Conservation (phyloP, 2,113 vertebrate genomes). For the Zeus faber region DNA sequence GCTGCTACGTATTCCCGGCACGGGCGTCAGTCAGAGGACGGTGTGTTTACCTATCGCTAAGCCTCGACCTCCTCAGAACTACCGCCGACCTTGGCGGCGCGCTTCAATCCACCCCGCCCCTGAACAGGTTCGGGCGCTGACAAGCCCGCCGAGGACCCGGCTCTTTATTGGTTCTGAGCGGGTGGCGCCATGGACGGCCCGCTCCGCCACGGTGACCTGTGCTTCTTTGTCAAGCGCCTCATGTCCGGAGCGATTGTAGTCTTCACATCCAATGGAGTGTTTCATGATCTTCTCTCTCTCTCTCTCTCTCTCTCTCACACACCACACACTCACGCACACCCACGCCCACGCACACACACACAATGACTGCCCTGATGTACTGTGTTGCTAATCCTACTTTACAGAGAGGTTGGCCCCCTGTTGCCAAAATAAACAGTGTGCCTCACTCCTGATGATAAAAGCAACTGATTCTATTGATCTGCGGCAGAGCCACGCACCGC, state of each 20-base stretch:
- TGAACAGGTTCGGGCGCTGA: slow-evolving; percentile 41
- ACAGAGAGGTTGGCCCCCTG: slow-evolving; percentile 26
- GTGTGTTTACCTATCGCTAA: slow-evolving; percentile 59
- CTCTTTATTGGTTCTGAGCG: slow-evolving; percentile 67
- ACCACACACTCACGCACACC: not conserved
- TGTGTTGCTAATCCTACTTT: slow-evolving; percentile 33
- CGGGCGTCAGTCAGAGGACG: slow-evolving; percentile 30
- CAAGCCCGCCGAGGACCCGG: slow-evolving; percentile 45
- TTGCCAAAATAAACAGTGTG: slow-evolving; percentile 54
- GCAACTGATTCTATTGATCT: slow-evolving; percentile 49
- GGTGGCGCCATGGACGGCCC: slow-evolving; percentile 40
- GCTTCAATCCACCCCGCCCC: slow-evolving; percentile 26
- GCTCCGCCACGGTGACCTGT: slow-evolving; percentile 51
- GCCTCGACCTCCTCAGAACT: slow-evolving; percentile 61
- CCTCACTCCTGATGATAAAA: slow-evolving; percentile 46
- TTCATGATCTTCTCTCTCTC: slow-evolving; percentile 39
- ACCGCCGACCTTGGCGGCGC: slow-evolving; percentile 54
- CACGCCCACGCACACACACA: slow-evolving; percentile 7
- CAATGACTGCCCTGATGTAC: slow-evolving; percentile 20
- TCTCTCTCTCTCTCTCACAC: not conserved
- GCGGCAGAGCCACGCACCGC: slow-evolving; percentile 29
- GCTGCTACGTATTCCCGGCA: slow-evolving; percentile 58
- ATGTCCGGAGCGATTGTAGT: slow-evolving; percentile 22
- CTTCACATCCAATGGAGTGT: slow-evolving; percentile 15
- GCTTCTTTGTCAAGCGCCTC: slow-evolving; percentile 55